Evolutionary conservation across 2,888 invertebrate species (phyloP).

Genomic region (Sminthurides aquaticus): DNA sequence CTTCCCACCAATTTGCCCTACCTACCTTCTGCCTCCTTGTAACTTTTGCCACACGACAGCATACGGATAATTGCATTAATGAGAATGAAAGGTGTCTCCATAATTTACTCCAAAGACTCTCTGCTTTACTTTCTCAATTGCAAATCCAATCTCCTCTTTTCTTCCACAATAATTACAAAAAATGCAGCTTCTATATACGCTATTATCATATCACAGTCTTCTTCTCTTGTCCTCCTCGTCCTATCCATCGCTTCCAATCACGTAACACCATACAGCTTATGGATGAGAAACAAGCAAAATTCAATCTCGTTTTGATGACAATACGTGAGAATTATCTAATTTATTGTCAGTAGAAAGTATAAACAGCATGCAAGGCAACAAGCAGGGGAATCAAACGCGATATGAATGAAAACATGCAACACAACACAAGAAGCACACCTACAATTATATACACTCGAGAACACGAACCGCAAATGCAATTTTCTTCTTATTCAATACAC

Average conservation of each 20-base stretch:
- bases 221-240: too few species aligned
- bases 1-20: background rate
- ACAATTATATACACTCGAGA: too few species aligned
- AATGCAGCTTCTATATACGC: too few species aligned
- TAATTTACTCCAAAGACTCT: background rate
- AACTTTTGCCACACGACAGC: background rate
- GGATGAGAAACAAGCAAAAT: background rate
- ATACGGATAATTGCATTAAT: background rate
- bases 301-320: background rate
- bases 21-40: background rate
- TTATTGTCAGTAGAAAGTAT: background rate
- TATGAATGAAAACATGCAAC: too few species aligned
- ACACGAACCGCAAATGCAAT: too few species aligned
- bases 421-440: too few species aligned
- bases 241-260: background rate
- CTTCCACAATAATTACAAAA: too few species aligned
- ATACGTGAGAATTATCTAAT: conserved; percentile 6
- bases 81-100: background rate
- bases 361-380: background rate
- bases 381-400: too few species aligned
- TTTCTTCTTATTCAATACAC: too few species aligned
- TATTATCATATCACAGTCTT: too few species aligned
- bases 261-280: background rate
- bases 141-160: too few species aligned
- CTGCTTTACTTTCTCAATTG: background rate